These are phyloP conservation scores for Loris lydekkerianus DNA, from an alignment of 2,797 vertebrate genomes.

Conservation along the genomic window DNA sequence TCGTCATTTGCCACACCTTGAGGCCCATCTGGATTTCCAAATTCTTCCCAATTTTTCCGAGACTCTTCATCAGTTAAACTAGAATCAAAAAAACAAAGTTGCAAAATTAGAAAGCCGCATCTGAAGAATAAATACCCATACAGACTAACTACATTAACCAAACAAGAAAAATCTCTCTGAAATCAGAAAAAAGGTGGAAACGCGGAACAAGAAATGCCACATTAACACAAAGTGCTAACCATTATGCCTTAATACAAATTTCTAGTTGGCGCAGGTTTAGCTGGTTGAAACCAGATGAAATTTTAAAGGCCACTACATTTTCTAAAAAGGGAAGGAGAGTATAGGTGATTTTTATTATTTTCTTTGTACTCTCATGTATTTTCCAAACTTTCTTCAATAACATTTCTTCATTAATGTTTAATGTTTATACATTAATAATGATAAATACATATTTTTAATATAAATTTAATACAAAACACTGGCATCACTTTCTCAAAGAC, in stretches of 20 bases:
- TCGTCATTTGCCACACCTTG: constrained; percentile 91
- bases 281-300: constrained; percentile 25
- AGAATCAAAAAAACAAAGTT: constrained; percentile 78
- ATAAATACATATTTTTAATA: neutral
- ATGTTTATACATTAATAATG: constrained; percentile 12
- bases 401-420: no score
- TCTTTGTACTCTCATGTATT: neutral
- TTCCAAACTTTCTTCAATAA: constrained; percentile 51
- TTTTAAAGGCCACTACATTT: constrained; percentile 40
- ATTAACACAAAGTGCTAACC: constrained; percentile 40
- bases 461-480: constrained; percentile 15
- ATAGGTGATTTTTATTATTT: neutral
- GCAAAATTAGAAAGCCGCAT: constrained; percentile 65
- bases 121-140: constrained; percentile 30
- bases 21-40: constrained; percentile 98
- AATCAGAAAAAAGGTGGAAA: neutral
- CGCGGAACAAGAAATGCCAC: neutral
- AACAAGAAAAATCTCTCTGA: constrained; percentile 47
- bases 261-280: neutral
- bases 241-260: neutral
- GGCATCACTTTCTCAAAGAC: neutral
- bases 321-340: constrained; percentile 32
- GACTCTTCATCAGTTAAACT: constrained; percentile 98
- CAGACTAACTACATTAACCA: constrained; percentile 47
- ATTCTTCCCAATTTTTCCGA: constrained; percentile 95